These are phyloP conservation scores for Prionailurus bengalensis DNA, from an alignment of 2,113 vertebrate genomes.

Conservation along the genomic window DNA sequence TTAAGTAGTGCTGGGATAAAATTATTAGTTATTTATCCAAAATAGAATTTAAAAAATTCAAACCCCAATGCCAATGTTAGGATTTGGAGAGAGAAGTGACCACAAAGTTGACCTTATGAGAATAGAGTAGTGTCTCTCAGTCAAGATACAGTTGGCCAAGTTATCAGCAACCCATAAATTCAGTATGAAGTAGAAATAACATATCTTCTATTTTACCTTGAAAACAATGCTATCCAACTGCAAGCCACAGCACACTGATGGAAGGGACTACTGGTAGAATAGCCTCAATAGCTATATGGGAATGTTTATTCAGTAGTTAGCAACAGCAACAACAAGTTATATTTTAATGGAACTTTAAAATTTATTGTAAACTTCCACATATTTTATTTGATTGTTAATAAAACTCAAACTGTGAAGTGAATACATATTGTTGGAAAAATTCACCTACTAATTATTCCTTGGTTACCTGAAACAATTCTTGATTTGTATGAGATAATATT, in stretches of 20 bases:
- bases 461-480: neutral
- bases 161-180: neutral
- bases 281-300: neutral
- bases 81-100: constrained; percentile 4
- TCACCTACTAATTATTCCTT: neutral
- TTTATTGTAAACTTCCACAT: neutral
- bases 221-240: neutral
- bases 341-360: neutral
- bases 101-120: neutral
- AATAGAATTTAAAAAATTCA: neutral
- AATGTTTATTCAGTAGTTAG: neutral
- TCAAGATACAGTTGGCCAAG: neutral
- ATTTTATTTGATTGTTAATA: neutral
- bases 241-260: neutral
- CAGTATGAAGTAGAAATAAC: neutral
- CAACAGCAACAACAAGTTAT: neutral
- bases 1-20: neutral
- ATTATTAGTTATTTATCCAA: neutral
- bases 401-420: neutral
- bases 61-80: neutral
- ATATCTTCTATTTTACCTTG: neutral
- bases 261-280: neutral
- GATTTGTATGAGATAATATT: neutral
- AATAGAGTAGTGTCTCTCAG: neutral
- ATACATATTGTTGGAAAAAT: neutral